phyloP scores from a whole-genome alignment of 37 sponge, comb jelly and placozoan genomes.

The Geodia barretti region DNA sequence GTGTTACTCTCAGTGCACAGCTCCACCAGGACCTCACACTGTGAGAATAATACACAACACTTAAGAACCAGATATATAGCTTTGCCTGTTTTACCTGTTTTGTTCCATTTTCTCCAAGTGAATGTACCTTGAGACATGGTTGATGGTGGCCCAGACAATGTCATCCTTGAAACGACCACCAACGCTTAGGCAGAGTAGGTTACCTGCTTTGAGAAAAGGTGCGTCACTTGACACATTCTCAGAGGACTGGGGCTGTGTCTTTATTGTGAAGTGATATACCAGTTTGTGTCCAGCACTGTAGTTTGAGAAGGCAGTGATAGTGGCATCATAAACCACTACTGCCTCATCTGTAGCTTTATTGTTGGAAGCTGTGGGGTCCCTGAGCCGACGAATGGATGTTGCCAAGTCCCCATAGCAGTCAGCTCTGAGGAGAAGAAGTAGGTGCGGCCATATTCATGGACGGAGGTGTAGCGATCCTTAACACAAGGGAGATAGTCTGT shows the following conservation, averaged over 20 bases:
- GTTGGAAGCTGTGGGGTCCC: background rate
- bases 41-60: background rate
- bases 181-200: slow-evolving; percentile 15
- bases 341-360: background rate
- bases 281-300: background rate
- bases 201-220: slow-evolving; percentile 2
- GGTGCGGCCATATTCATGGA: slow-evolving; percentile 25
- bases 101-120: background rate
- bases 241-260: background rate
- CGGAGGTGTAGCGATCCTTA: slow-evolving; percentile 10
- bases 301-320: background rate
- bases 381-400: background rate
- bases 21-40: slow-evolving; percentile 5
- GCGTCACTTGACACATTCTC: background rate
- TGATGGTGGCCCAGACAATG: slow-evolving; percentile 12
- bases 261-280: background rate
- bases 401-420: slow-evolving; percentile 12
- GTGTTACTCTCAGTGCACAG: slow-evolving; percentile 13
- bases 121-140: background rate
- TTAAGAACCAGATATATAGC: too few species aligned
- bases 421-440: slow-evolving; percentile 16
- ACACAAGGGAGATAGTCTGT: background rate
- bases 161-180: slow-evolving; percentile 12
- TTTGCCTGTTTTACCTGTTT: too few species aligned
- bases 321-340: background rate